Conservation (phyloP, 2,113 vertebrate species). For the Malurus melanocephalus region DNA sequence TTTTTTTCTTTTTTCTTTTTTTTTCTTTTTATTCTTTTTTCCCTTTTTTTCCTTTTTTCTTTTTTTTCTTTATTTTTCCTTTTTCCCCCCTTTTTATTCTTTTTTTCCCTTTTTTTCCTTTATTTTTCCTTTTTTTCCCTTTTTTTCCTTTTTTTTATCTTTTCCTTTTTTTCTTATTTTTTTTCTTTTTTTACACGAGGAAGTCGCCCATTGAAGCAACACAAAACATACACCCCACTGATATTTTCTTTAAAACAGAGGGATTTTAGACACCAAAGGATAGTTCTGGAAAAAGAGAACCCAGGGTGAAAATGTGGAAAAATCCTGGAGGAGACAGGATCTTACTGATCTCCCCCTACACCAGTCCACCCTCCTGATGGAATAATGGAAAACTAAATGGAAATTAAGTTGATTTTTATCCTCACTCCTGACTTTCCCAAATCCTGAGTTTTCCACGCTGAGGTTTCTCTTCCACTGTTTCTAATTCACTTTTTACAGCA, state of each 20-base stretch:
- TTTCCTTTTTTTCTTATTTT: too few relatives aligned
- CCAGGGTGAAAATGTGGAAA: accelerated
- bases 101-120: too few relatives aligned
- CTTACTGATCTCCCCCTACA: neutral
- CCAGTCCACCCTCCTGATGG: neutral
- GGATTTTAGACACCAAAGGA: neutral
- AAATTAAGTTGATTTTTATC: neutral
- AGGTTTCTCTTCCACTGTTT: neutral
- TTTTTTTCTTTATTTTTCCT: too few relatives aligned
- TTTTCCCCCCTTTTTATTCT: too few relatives aligned
- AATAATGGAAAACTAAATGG: neutral
- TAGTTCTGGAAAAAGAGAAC: neutral
- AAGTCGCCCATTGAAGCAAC: neutral
- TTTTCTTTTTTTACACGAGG: neutral
- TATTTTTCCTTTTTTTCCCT: too few relatives aligned
- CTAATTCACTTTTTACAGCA: neutral
- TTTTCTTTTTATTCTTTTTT: too few relatives aligned
- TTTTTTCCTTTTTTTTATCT: too few relatives aligned
- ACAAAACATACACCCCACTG: neutral
- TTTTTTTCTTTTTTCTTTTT: too few relatives aligned
- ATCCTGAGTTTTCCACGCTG: neutral
- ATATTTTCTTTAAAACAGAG: neutral
- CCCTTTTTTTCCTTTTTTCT: too few relatives aligned
- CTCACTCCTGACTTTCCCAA: neutral
- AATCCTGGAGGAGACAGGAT: neutral